Evolutionary conservation across 2,888 invertebrate genomes (phyloP).

Genomic region (Xestoiulus laeticollis): DNA sequence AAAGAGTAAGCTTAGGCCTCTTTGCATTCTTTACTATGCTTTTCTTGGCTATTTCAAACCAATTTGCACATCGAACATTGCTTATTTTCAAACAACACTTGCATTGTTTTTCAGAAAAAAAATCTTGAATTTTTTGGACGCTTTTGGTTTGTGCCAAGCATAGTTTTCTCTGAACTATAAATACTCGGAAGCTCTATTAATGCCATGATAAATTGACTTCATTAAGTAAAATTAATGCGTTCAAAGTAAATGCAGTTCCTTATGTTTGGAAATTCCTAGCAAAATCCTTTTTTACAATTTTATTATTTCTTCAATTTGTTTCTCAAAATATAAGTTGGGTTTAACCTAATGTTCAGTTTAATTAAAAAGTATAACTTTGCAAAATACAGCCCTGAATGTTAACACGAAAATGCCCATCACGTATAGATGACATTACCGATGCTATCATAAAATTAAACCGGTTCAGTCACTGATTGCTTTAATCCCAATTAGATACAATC

Average conservation of each 20-base stretch:
- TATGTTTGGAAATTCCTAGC: neutral
- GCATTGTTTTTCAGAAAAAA: conserved; percentile 12
- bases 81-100: neutral
- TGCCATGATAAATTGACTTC: neutral
- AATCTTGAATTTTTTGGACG: neutral
- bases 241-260: too few relatives aligned
- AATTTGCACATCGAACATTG: conserved; percentile 14
- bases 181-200: neutral
- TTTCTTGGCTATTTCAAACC: neutral
- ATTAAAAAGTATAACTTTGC: neutral
- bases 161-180: neutral
- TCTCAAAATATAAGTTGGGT: too few relatives aligned
- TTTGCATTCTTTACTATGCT: neutral
- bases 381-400: neutral
- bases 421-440: neutral
- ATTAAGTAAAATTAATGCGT: too few relatives aligned
- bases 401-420: too few relatives aligned
- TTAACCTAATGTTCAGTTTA: too few relatives aligned
- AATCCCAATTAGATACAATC: neutral
- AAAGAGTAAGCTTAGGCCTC: neutral
- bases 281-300: too few relatives aligned
- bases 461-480: neutral
- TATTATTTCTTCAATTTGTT: too few relatives aligned
- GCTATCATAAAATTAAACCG: neutral
- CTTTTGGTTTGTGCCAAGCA: neutral